A percentile compares a stretch with the other conserved stretches of the same genome.
Conservation (phyloP, 2,797 vertebrate genomes). For the Bovichtus variegatus region DNA sequence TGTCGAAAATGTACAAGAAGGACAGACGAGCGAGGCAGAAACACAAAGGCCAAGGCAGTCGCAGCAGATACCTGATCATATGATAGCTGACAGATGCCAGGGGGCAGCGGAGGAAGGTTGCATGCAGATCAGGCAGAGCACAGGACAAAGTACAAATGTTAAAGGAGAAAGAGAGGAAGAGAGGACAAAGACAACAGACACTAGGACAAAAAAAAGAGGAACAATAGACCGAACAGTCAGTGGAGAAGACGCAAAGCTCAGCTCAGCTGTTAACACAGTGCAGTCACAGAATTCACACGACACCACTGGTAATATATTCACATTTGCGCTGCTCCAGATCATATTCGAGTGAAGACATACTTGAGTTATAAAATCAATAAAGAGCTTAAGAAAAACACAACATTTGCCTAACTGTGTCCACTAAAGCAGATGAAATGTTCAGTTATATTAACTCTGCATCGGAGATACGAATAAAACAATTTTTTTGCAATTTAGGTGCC, state of each 20-base stretch:
- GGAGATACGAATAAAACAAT: too few species aligned
- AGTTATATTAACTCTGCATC: neutral
- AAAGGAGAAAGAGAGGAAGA: constrained; percentile 46
- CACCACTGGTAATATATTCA: neutral
- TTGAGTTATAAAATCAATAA: neutral
- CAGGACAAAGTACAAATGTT: constrained; percentile 61
- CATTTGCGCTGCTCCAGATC: neutral
- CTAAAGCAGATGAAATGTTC: neutral
- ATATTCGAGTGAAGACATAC: neutral
- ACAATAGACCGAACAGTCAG: constrained; percentile 46
- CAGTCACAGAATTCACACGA: neutral
- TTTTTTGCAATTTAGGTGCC: too few species aligned
- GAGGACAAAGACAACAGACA: constrained; percentile 49
- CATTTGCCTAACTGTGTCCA: neutral
- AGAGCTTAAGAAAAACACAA: neutral
- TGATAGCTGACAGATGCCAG: constrained; percentile 98
- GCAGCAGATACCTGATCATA: constrained; percentile 96
- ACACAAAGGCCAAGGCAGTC: constrained; percentile 72
- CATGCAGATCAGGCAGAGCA: constrained; percentile 90
- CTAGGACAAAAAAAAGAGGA: constrained; percentile 8
- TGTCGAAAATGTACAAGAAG: constrained; percentile 40
- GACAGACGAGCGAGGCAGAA: constrained; percentile 52
- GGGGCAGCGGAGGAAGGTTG: constrained; percentile 90
- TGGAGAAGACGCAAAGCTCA: constrained; percentile 15
- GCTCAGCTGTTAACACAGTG: neutral